Evolutionary conservation across 2,113 vertebrate species (phyloP), one percentile per base, ranked within the genome.

Genomic region (Triplophysa dalaica): DNA sequence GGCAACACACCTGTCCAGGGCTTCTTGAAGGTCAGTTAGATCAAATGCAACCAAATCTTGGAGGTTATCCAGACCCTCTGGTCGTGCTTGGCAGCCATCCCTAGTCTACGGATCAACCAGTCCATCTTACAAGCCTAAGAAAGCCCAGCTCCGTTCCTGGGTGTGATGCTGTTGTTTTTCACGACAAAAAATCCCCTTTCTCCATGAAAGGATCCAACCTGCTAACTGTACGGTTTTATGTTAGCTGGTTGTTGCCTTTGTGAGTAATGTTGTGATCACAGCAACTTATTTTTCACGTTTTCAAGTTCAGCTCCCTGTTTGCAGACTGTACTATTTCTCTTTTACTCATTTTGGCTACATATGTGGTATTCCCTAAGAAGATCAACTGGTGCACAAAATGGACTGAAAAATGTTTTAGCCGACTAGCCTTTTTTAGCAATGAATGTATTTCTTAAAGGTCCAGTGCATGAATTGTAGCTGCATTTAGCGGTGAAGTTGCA

Each of bases 1-100:
- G 79, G 75, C 64, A 45, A 21, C 24, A 63, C 50, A 75, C 58
- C 52, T 68, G 64, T 64, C 54, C 63, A 52, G 45, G 33, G 67
- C 62, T 72, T 60, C 52, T 22, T 12, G 65, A 81, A 62, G 76
- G 70, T 81, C 81, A 83, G 38, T 19, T 19, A 48, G 75, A 83
- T 81, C 78, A 86, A 84, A 80, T 33, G 16, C 26, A 33, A 56
- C 58, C 1, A 12, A 45, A 29, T 63, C 43, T 48, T 83, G 84
- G 76, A 73, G 21, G 14, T 52, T 67, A 38, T 79, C 84, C 78
- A 85, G 65, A 60, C 22, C 64, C 77, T 22, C 68, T 65, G 70
- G 79, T 70, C 54, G 21, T 21, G 45, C 29, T 78, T 84, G 79
- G 79, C 69, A 74, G 24, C n/a, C 50, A 41, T 80, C 21, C 2